These are phyloP conservation scores for Loripinus fragilis DNA, from an alignment of 2,888 invertebrate species.

Conservation along the genomic window DNA sequence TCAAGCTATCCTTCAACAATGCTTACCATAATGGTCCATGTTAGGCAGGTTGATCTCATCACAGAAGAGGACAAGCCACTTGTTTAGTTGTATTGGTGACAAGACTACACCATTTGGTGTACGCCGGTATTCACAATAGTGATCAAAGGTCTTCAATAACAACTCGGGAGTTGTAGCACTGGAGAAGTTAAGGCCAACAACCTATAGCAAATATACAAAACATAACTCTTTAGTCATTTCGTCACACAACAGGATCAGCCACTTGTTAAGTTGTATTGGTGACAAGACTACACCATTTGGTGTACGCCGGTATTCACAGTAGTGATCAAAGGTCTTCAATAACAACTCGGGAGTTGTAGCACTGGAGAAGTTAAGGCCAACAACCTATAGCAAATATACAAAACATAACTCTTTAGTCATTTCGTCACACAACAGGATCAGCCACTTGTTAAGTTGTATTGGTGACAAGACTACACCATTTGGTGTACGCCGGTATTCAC, in stretches of 20 bases:
- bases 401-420: too few species aligned
- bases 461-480: conserved; percentile 98
- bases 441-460: conserved; percentile 97
- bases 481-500: conserved; percentile 99
- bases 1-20: too few species aligned
- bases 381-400: conserved; percentile 88
- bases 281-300: conserved; percentile 98
- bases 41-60: conserved; percentile 99
- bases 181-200: conserved; percentile 99
- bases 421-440: conserved; percentile 99
- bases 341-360: conserved; percentile 99
- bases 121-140: conserved; percentile 99
- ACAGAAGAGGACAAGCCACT: conserved; percentile 99
- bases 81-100: conserved; percentile 96
- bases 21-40: conserved; percentile 98
- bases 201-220: conserved; percentile 87
- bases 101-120: conserved; percentile 99
- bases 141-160: conserved; percentile 98
- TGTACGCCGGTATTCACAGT: conserved; percentile 99
- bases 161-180: conserved; percentile 99
- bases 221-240: too few species aligned
- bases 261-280: conserved; percentile 97
- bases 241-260: conserved; percentile 99
- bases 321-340: conserved; percentile 99
- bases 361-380: conserved; percentile 99